These are phyloP conservation scores for Diaphora mendica DNA, from an alignment of 2,888 invertebrate species.

Conservation along the genomic window DNA sequence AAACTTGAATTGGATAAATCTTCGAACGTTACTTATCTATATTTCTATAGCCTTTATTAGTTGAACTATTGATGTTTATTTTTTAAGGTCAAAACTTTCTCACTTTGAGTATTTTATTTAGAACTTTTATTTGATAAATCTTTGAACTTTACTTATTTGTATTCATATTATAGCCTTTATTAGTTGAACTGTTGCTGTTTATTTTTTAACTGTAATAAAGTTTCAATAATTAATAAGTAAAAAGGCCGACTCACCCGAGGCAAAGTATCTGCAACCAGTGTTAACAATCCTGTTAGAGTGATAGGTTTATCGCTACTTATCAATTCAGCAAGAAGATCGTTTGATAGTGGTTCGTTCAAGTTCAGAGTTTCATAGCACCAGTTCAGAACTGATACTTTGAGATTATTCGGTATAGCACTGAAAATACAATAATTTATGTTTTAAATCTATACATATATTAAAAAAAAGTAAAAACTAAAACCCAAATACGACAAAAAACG, in stretches of 20 bases:
- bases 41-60: no score
- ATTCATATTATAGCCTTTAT: neutral
- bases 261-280: slow-evolving; percentile 79
- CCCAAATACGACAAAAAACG: no score
- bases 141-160: neutral
- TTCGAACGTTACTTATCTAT: no score
- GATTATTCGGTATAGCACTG: slow-evolving; percentile 72
- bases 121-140: neutral
- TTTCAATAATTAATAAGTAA: neutral
- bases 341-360: slow-evolving; percentile 70
- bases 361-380: slow-evolving; percentile 79
- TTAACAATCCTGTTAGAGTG: slow-evolving; percentile 71
- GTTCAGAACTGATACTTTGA: slow-evolving; percentile 76
- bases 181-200: no score
- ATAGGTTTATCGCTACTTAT: slow-evolving; percentile 77
- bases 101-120: neutral
- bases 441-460: no score
- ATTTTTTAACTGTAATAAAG: no score
- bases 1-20: no score
- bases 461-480: no score
- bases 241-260: slow-evolving; percentile 69
- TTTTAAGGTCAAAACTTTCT: neutral
- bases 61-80: no score
- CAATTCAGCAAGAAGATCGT: slow-evolving; percentile 74
- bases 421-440: slow-evolving; percentile 18